Percentiles rank a stretch among this genome's conserved stretches.
Evolutionary conservation across 2,113 vertebrate species (phyloP).

Genomic region (Stigmatopora argus): DNA sequence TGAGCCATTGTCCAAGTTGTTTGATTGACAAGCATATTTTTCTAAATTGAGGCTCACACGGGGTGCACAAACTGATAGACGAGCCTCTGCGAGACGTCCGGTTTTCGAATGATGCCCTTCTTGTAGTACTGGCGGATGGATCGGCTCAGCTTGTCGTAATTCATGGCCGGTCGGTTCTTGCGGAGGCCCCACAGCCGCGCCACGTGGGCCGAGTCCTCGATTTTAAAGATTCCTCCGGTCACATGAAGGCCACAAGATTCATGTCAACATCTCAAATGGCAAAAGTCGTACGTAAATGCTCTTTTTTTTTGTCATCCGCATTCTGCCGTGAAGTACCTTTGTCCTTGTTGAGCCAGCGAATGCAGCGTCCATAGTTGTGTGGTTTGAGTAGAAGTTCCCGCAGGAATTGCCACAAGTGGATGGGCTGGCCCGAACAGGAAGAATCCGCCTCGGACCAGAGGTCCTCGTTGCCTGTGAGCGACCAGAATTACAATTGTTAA

Average conservation of each 20-base stretch:
- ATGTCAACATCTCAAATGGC: too few relatives aligned
- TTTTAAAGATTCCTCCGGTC: conserved; percentile 89
- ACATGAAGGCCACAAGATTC: neutral
- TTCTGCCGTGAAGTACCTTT: conserved; percentile 73
- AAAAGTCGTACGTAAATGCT: too few relatives aligned
- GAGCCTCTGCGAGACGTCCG: conserved; percentile 93
- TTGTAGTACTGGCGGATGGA: conserved; percentile 99
- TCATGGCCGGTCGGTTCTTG: conserved; percentile 97
- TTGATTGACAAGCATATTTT: neutral
- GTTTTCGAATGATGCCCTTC: conserved; percentile 97
- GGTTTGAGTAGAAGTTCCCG: conserved; percentile 92
- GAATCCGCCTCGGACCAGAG: conserved; percentile 89
- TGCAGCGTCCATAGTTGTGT: conserved; percentile 89
- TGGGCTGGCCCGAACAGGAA: conserved; percentile 87
- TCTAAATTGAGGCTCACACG: conserved; percentile 60
- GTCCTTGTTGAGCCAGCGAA: conserved; percentile 97
- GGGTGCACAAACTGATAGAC: conserved; percentile 98
- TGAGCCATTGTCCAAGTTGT: neutral
- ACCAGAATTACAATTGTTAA: neutral
- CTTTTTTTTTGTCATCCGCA: too few relatives aligned
- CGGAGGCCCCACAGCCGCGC: conserved; percentile 92
- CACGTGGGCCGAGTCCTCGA: conserved; percentile 94
- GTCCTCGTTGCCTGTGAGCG: conserved; percentile 62
- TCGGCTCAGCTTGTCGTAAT: conserved; percentile 98
- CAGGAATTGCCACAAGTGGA: conserved; percentile 98